These are phyloP conservation scores for Eudyptes chrysolophus DNA, from an alignment of 2,113 vertebrate genomes.

Conservation along the genomic window DNA sequence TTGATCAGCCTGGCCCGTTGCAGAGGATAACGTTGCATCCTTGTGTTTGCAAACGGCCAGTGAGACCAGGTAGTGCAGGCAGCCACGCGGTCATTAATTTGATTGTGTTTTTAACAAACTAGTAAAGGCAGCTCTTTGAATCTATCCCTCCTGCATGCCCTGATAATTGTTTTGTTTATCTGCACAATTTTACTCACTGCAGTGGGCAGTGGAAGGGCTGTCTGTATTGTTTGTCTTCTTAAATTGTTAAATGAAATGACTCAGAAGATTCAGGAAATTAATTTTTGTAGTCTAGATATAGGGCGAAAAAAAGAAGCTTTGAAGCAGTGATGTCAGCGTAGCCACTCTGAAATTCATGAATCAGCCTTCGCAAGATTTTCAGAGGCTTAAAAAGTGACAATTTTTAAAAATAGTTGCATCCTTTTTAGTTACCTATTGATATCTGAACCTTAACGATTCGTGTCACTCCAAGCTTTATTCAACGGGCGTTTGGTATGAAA, in stretches of 20 bases:
- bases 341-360: conserved; percentile 28
- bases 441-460: conserved; percentile 35
- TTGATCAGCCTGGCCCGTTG: fast-evolving
- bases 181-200: background rate
- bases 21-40: background rate
- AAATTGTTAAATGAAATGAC: conserved; percentile 52
- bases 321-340: conserved; percentile 20
- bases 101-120: conserved; percentile 7
- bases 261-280: conserved; percentile 64
- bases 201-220: background rate
- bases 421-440: conserved; percentile 35
- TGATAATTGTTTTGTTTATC: conserved; percentile 52
- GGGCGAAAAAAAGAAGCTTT: conserved; percentile 4
- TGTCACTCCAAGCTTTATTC: conserved; percentile 23
- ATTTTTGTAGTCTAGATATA: conserved; percentile 35
- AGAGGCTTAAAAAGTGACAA: background rate
- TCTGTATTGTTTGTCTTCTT: conserved; percentile 31
- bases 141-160: conserved; percentile 8
- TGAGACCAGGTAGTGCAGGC: background rate
- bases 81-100: background rate
- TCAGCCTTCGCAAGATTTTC: background rate
- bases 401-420: background rate
- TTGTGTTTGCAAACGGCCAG: background rate
- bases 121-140: conserved; percentile 1
- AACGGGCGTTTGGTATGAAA: background rate